Evolutionary conservation across 2,113 vertebrate species (phyloP), one percentile per base, ranked within the genome.

Genomic region (Lagopus leucura): DNA sequence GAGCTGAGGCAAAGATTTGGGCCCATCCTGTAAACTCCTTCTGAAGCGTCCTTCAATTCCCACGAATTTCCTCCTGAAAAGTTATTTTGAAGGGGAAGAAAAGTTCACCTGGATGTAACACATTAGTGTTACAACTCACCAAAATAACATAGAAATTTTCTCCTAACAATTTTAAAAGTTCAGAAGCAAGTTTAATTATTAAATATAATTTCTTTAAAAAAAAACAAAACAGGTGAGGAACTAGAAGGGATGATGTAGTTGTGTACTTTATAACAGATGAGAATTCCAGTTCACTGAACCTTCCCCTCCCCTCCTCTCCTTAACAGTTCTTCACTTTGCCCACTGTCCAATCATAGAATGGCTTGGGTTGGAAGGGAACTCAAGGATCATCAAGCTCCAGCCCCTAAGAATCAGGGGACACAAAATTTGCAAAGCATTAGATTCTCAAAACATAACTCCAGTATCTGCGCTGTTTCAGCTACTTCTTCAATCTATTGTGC

Each of bases 231-330:
- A 57, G 10, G 19, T 21, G 38, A 83, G n/a, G 7, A 70, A 76
- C 19, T n/a, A 63, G 43, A 60, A 34, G 10, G 15, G 27, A 43
- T 61, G 71, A 55, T 1, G 1, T 2, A 42, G 10, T 11, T 17
- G 40, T 55, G 8, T 28, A 43, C 11, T 40, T 57, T 27, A 40
- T 28, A 54, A 21, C 3, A 34, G 27, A n/a, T 6, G 10, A 91
- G 16, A 6, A 20, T 48, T 18, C 12, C 14, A 40, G 32, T 0
- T 10, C 17, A 76, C 14, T 3, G 1, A 19, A 75, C 40, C 7
- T 25, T 13, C 47, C 42, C 5, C 42, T 92, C 34, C 12, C 22
- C 18, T 36, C 34, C 34, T 58, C n/a, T n/a, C 22, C 34, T 58
- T 1, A 1, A 5, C 22, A 11, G 9, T 63, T 47, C 42, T 13